Conservation (phyloP, 2,113 vertebrate genomes). For the Sarotherodon lohbergeri region DNA sequence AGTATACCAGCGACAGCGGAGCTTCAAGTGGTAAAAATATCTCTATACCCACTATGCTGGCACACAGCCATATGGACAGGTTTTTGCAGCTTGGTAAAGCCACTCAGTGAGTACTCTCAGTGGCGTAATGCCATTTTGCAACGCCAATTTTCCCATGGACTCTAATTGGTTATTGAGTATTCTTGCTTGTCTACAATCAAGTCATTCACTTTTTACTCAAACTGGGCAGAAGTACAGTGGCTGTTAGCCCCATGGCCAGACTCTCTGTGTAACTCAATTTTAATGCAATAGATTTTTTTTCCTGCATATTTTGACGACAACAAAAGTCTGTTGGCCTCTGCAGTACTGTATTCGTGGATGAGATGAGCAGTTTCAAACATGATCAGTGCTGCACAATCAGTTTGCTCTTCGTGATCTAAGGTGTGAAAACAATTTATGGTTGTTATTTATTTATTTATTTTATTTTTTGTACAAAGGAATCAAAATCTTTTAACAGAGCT, state of each 20-base stretch:
- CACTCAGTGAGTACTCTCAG: slow-evolving; percentile 24
- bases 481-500: not conserved
- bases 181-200: slow-evolving; percentile 5
- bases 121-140: slow-evolving; percentile 28
- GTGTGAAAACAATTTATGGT: not conserved
- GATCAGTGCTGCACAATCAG: slow-evolving; percentile 8
- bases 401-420: not conserved
- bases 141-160: slow-evolving; percentile 32
- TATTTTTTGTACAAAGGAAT: not conserved
- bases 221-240: not conserved
- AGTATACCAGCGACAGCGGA: slow-evolving; percentile 9
- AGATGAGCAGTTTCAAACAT: not conserved
- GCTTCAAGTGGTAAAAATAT: slow-evolving; percentile 40
- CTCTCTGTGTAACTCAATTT: slow-evolving; percentile 12
- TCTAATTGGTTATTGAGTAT: slow-evolving; percentile 39
- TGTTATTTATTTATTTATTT: not conserved
- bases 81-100: slow-evolving; percentile 32
- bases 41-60: slow-evolving; percentile 8
- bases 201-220: slow-evolving; percentile 3
- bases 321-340: slow-evolving; percentile 12
- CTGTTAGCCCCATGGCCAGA: slow-evolving; percentile 20
- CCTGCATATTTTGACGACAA: slow-evolving; percentile 16
- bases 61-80: slow-evolving; percentile 10
- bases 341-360: not conserved
- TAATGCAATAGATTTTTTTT: slow-evolving; percentile 7